Conservation (phyloP, 2,888 invertebrate species). For the Acholoe squamosa region DNA sequence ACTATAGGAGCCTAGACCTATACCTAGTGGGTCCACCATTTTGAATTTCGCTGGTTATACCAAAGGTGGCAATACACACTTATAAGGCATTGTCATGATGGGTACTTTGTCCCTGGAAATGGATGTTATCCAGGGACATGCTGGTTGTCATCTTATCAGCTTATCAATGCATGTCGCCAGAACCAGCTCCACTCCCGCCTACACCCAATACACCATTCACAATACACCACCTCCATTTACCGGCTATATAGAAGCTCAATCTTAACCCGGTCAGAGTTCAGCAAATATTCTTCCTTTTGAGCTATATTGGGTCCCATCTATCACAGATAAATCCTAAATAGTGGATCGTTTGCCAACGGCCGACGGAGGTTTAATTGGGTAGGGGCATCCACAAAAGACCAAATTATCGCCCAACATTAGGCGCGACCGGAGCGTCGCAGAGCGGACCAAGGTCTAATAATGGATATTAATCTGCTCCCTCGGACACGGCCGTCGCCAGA, state of each 20-base stretch:
- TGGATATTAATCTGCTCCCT: constrained; percentile 50
- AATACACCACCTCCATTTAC: neutral
- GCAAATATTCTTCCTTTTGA: neutral
- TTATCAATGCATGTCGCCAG: too few species aligned
- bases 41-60: too few species aligned
- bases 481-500: neutral
- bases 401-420: constrained; percentile 60
- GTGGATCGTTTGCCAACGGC: neutral
- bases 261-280: neutral
- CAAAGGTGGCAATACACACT: too few species aligned
- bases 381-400: constrained; percentile 53
- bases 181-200: too few species aligned
- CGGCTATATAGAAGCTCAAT: too few species aligned
- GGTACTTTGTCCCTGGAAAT: too few species aligned
- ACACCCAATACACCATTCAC: too few species aligned
- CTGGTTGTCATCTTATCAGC: too few species aligned
- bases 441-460: constrained; percentile 3
- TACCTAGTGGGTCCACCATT: too few species aligned
- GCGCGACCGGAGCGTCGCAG: neutral
- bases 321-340: constrained; percentile 32
- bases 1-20: too few species aligned
- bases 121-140: too few species aligned
- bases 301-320: neutral
- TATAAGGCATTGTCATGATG: too few species aligned
- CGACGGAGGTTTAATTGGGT: constrained; percentile 37